Evolutionary conservation across 2,797 vertebrate species (phyloP).

Genomic region (Pogoniulus pusillus): DNA sequence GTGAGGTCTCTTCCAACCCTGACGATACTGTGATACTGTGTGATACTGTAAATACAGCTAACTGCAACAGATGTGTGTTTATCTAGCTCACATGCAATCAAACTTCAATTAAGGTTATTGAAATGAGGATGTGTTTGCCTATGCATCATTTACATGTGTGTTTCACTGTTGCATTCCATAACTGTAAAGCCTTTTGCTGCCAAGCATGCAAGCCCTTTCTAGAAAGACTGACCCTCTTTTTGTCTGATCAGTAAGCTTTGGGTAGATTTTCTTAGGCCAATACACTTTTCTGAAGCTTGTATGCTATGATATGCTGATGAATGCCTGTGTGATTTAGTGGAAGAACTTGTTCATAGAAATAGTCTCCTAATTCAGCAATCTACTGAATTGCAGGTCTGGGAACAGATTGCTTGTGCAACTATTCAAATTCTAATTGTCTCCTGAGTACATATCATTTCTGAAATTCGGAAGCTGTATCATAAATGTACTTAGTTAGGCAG

Average conservation of each 20-base stretch:
- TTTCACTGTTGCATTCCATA: not conserved
- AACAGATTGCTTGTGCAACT: slow-evolving; percentile 40
- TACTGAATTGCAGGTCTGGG: not conserved
- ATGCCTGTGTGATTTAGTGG: not conserved
- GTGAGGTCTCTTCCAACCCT: too few species aligned
- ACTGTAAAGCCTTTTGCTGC: not conserved
- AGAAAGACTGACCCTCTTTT: not conserved
- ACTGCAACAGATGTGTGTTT: not conserved
- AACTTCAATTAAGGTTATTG: not conserved
- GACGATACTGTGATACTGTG: too few species aligned
- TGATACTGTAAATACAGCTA: not conserved
- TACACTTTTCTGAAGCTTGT: not conserved
- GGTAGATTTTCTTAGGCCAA: not conserved
- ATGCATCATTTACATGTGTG: not conserved
- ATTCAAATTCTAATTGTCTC: slow-evolving; percentile 39
- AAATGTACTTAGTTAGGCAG: not conserved
- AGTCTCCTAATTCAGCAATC: slow-evolving; percentile 20
- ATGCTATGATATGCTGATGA: not conserved
- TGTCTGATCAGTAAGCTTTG: not conserved
- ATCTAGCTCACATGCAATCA: not conserved
- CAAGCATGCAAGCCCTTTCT: not conserved
- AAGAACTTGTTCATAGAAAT: slow-evolving; percentile 28
- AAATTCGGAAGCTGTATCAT: not conserved
- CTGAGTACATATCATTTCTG: slow-evolving; percentile 8
- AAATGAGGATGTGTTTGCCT: not conserved